Conservation (phyloP, 2,888 invertebrate species). For the Hemistola chrysoprasaria region DNA sequence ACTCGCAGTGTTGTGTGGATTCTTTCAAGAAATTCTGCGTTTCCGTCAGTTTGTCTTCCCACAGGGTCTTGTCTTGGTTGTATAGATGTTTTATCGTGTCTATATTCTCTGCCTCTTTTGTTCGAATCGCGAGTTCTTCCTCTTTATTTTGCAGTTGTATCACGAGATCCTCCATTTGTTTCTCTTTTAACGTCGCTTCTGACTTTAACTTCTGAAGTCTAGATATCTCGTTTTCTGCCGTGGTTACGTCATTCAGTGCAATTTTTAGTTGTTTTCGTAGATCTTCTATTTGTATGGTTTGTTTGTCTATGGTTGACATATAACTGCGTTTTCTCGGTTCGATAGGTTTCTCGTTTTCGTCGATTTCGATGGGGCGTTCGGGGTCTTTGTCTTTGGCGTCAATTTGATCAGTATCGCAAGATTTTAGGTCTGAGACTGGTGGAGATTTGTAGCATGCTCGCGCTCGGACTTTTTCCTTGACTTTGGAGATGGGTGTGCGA, state of each 20-base stretch:
- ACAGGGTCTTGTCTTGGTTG: conserved; percentile 84
- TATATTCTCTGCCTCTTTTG: conserved; percentile 86
- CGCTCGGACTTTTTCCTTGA: conserved; percentile 78
- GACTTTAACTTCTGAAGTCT: conserved; percentile 86
- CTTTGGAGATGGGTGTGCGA: conserved; percentile 79
- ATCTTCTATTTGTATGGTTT: conserved; percentile 86
- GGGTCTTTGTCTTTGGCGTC: conserved; percentile 76
- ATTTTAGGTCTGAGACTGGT: conserved; percentile 78
- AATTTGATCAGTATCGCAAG: conserved; percentile 76
- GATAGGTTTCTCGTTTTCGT: conserved; percentile 73
- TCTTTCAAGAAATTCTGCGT: conserved; percentile 86
- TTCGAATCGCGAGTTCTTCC: conserved; percentile 86
- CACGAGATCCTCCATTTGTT: conserved; percentile 89
- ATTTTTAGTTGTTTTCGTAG: conserved; percentile 86
- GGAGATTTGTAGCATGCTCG: conserved; percentile 83
- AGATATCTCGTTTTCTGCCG: conserved; percentile 88
- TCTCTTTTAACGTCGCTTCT: conserved; percentile 87
- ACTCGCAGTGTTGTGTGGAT: conserved; percentile 85
- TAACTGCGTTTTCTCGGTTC: conserved; percentile 79
- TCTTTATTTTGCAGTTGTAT: conserved; percentile 89
- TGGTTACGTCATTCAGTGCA: conserved; percentile 83
- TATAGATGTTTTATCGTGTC: conserved; percentile 83
- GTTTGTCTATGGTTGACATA: conserved; percentile 83
- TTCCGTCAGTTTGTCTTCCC: conserved; percentile 85
- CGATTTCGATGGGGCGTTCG: conserved; percentile 52